These are phyloP conservation scores for Lasius platythorax DNA, from an alignment of 2,888 invertebrate species.

Conservation along the genomic window DNA sequence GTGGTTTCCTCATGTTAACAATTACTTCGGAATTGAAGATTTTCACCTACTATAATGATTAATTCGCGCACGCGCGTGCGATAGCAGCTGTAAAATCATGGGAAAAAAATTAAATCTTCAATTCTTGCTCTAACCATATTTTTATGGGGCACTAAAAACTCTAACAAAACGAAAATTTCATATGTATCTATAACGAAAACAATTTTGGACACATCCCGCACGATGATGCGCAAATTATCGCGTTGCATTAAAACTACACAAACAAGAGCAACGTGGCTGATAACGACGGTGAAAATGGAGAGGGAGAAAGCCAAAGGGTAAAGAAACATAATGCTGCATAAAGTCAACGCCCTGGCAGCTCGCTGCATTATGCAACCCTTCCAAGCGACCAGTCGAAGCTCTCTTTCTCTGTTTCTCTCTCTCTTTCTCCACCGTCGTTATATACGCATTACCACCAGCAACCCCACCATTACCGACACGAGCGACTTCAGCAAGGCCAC, in stretches of 20 bases:
- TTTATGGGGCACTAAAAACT: background rate
- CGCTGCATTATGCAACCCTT: conserved; percentile 83
- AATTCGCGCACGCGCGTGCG: background rate
- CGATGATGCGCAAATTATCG: conserved; percentile 16
- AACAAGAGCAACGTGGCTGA: conserved; percentile 62
- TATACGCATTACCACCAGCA: conserved; percentile 48
- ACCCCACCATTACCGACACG: conserved; percentile 44
- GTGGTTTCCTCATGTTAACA: background rate
- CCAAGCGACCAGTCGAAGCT: conserved; percentile 77
- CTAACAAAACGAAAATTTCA: background rate
- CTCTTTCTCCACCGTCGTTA: conserved; percentile 45
- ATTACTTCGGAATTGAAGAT: background rate
- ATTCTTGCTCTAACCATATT: background rate
- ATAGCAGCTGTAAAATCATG: background rate
- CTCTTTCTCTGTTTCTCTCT: conserved; percentile 59
- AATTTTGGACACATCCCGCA: conserved; percentile 33
- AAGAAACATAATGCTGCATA: conserved; percentile 73
- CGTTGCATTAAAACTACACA: conserved; percentile 64
- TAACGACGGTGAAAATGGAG: conserved; percentile 45
- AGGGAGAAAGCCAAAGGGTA: conserved; percentile 68
- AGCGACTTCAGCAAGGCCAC: conserved; percentile 62
- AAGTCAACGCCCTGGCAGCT: conserved; percentile 84
- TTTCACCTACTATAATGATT: conserved; percentile 15
- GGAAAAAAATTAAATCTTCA: background rate
- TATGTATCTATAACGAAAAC: background rate